Conservation (phyloP, 2,113 vertebrate species). For the Platysternon megacephalum region DNA sequence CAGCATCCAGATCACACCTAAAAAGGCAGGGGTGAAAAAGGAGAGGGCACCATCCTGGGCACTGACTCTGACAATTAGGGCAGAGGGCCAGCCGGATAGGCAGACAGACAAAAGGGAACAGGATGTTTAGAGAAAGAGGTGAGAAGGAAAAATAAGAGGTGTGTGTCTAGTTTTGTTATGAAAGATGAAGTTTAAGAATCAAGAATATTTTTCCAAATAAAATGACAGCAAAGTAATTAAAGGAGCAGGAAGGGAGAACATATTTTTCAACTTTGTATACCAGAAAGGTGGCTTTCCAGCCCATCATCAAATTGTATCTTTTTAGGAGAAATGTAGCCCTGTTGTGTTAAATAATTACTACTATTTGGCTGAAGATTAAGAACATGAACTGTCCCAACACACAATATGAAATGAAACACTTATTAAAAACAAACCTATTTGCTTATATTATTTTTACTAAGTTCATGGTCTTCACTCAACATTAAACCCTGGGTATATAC, state of each 20-base stretch:
- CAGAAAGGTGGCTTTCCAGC: background rate
- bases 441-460: background rate
- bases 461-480: background rate
- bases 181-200: background rate
- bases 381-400: background rate
- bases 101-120: slow-evolving; percentile 60
- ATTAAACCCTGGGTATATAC: background rate
- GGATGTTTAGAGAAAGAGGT: slow-evolving; percentile 36
- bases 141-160: slow-evolving; percentile 36
- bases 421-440: background rate
- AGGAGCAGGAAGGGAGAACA: background rate
- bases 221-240: background rate
- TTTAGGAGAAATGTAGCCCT: background rate
- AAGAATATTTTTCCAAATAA: slow-evolving; percentile 42
- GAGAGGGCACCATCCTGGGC: slow-evolving; percentile 63
- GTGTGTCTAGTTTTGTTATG: background rate
- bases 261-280: background rate
- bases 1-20: slow-evolving; percentile 47
- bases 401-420: background rate
- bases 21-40: slow-evolving; percentile 53
- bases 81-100: slow-evolving; percentile 37
- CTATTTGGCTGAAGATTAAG: background rate
- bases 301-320: background rate
- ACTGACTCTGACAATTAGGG: slow-evolving; percentile 55
- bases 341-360: background rate